A percentile compares a stretch with the other conserved stretches of the same genome.
Evolutionary conservation across 1,140 invertebrate genomes (phyloP).

Genomic region (Euglossa dilemma): DNA sequence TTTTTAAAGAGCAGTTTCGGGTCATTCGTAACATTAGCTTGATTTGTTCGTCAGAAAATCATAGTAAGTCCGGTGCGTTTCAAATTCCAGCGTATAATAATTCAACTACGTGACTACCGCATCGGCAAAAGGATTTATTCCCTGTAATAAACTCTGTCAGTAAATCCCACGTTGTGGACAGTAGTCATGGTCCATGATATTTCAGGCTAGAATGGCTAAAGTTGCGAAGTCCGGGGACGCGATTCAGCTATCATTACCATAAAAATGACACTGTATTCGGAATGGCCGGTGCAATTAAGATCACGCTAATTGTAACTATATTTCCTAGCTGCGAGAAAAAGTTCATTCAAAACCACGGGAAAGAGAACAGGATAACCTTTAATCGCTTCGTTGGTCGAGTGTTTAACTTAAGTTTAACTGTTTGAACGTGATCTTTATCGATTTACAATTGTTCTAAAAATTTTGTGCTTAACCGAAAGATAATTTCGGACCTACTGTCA

Average conservation of each 20-base stretch:
- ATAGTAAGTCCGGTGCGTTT: not conserved
- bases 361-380: too few species aligned
- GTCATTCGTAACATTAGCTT: too few species aligned
- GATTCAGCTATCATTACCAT: slow-evolving; percentile 1
- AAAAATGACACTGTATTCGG: not conserved
- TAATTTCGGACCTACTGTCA: too few species aligned
- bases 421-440: too few species aligned
- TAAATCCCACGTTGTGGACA: slow-evolving; percentile 8
- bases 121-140: slow-evolving; percentile 13
- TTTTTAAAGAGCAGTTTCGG: too few species aligned
- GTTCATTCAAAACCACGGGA: too few species aligned
- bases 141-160: slow-evolving; percentile 3
- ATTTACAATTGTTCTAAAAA: too few species aligned
- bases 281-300: not conserved
- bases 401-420: too few species aligned
- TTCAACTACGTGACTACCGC: slow-evolving; percentile 1
- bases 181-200: slow-evolving; percentile 19
- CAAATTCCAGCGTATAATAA: slow-evolving; percentile 3
- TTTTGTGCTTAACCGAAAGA: too few species aligned
- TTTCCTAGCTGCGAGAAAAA: not conserved
- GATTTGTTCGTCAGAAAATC: not conserved
- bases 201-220: slow-evolving; percentile 2
- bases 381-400: too few species aligned
- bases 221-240: not conserved
- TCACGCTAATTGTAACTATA: not conserved